Evolutionary conservation across 2,113 vertebrate genomes (phyloP).

Genomic region (Leiothrix lutea): DNA sequence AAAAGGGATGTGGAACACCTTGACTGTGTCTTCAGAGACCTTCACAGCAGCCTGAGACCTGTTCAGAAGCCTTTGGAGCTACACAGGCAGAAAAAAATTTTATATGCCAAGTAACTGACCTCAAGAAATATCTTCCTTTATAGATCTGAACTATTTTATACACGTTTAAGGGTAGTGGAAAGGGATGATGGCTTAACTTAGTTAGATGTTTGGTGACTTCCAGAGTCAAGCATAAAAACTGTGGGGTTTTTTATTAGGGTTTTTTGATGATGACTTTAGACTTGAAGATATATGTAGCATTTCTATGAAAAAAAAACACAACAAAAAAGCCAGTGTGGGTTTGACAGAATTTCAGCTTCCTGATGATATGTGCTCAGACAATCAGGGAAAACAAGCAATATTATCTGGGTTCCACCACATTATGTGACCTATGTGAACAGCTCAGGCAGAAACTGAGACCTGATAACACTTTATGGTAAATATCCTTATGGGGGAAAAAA

Average conservation of each 20-base stretch:
- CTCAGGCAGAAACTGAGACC: background rate
- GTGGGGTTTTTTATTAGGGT: background rate
- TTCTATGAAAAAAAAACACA: background rate
- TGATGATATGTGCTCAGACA: background rate
- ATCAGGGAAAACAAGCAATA: background rate
- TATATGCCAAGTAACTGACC: background rate
- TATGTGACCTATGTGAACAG: background rate
- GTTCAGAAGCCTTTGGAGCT: background rate
- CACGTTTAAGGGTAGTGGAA: background rate
- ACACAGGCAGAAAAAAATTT: background rate
- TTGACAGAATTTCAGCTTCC: background rate
- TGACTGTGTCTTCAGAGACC: background rate
- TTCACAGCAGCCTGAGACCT: background rate
- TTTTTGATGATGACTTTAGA: background rate
- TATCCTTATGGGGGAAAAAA: background rate
- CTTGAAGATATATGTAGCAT: background rate
- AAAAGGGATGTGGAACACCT: background rate
- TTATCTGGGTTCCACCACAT: background rate
- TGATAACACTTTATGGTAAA: background rate
- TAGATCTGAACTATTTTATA: background rate
- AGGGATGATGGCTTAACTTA: background rate
- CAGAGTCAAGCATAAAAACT: background rate
- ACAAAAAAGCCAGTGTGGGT: background rate
- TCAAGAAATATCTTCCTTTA: background rate
- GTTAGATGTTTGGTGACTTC: background rate